Evolutionary conservation across 2,888 invertebrate species (phyloP), one percentile per base, ranked within the genome.

Genomic region (Phragmatobia fuliginosa): DNA sequence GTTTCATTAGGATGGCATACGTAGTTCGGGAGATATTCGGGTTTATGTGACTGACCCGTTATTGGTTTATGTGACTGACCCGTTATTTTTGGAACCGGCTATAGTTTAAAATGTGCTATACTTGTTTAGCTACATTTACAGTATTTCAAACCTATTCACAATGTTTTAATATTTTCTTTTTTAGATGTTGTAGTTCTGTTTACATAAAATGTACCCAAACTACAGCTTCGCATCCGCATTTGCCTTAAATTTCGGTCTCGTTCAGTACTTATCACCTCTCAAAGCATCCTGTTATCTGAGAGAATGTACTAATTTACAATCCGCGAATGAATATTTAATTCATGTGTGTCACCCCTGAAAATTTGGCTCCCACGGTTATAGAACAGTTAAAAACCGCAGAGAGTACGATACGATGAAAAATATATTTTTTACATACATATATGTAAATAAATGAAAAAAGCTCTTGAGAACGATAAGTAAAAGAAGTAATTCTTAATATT

Each of bases 251-350:
- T 79, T 77, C 80, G 79, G 80, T 78, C 80, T 81, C 79, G 72
- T 83, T 82, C 66, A 74, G 67, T 78, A 80, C 85, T 90, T 91
- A 92, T 90, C 86, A 82, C 83, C 85, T 84, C 83, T 80, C 73
- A 80, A 81, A 80, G 73, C 73, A 71, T 74, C 74, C 82, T 83
- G 87, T 89, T 89, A 90, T 92, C 90, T 90, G 85, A 73, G 84
- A 81, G 75, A 86, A 89, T 91, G 90, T 85, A 88, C 91, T 93
- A 93, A 93, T 93, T 93, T 90, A 93, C 90, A 91, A 91, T 89
- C 91, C 89, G 84, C 88, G 87, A 89, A 91, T 93, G 92, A 92
- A 93, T 94, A 92, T 92, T 93, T 92, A 91, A 93, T 91, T 81
- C 79, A 76, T 86, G 85, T 88, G 90, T 91, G 91, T 90, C 91